Percentiles rank a stretch among this genome's conserved stretches.
These are phyloP conservation scores for Lycophotia porphyrea DNA, from an alignment of 2,888 invertebrate genomes.

Conservation along the genomic window DNA sequence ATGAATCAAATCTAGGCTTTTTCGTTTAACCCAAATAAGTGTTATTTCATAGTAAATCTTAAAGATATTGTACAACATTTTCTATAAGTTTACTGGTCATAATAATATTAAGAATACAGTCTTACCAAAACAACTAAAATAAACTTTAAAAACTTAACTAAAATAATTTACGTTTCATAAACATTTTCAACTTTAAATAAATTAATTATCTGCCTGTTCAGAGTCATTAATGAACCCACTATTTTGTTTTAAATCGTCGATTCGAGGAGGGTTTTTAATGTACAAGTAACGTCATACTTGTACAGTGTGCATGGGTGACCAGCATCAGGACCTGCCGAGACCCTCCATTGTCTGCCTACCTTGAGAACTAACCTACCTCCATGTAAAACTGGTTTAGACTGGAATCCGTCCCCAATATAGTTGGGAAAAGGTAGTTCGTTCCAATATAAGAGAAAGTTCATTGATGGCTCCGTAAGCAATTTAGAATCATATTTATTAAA, in stretches of 20 bases:
- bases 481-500: constrained; percentile 41
- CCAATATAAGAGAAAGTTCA: neutral
- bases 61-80: neutral
- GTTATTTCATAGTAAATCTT: neutral
- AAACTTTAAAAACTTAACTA: constrained; percentile 49
- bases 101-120: constrained; percentile 22
- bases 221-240: constrained; percentile 6
- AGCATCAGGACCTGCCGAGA: neutral
- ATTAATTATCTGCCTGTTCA: neutral
- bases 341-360: neutral
- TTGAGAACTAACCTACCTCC: neutral
- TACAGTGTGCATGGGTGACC: neutral
- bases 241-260: neutral
- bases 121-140: constrained; percentile 43
- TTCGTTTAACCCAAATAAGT: neutral
- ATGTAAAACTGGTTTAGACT: neutral
- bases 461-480: neutral
- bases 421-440: neutral
- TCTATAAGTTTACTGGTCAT: neutral
- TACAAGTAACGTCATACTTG: neutral
- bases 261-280: neutral
- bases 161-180: constrained; percentile 27
- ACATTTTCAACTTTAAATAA: constrained; percentile 23
- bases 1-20: neutral
- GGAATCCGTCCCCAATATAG: neutral